Base-by-base conservation (phyloP, 2,113 vertebrate species). In the Cryptoleucopteryx plumbea region DNA sequence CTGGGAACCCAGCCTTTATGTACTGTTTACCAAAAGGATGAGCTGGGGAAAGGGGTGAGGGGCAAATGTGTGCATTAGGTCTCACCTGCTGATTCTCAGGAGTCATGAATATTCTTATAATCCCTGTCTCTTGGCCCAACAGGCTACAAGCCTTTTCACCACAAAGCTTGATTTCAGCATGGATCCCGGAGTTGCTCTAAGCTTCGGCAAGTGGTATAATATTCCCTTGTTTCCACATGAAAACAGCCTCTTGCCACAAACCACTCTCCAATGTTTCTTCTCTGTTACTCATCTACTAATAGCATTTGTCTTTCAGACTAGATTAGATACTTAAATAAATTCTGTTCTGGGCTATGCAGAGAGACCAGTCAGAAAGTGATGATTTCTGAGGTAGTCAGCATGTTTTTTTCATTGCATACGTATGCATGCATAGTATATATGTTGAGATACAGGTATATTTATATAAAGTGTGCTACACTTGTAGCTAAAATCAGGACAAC, bases 1-100 rank as follows among this genome's bases (percentile, higher is more conserved):
- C 98, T 97, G 98, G 98, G 98, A 99, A 98, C 98, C 53, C 96
- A 67, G 42, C 86, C 94, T 98, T 98, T 98, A 95, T 96, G 97
- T 89, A 98, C 97, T 99, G 98, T 99, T 99, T 99, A 98, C 99
- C 98, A 97, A 99, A 99, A 98, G 98, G 99, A 99, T 99, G 97
- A 99, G 98, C 96, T 95, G 96, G 97, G 94, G 96, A 98, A 72
- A 75, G 34, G 87, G 84, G 16, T 71, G 84, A 91, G 78, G 84
- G 90, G 84, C 96, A 90, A 91, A 79, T 87, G 89, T 48, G 61
- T 91, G 97, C 97, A 96, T 87, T 95, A 96, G 96, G 96, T 98
- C 98, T 99, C 98, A 99, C 99, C 99, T 99, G 98, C 98, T 99
- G 98, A 98, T 98, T 98, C 98, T 96, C 93, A 93, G 98, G 98